Evolutionary conservation across 2,888 invertebrate genomes (phyloP), one percentile per base, ranked within the genome.

Genomic region (Encarsia formosa): DNA sequence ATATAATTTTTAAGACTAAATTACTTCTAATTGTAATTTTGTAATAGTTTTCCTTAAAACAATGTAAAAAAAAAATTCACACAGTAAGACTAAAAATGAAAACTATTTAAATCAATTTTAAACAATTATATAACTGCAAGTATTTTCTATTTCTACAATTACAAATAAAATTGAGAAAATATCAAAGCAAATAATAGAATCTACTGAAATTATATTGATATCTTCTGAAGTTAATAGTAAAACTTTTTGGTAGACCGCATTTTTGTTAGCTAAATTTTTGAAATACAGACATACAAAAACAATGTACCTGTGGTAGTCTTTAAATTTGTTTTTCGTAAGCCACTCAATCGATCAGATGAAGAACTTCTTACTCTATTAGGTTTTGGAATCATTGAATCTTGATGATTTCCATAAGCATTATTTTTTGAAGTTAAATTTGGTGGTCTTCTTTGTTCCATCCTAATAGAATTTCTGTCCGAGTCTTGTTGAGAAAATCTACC

Each of bases 301-400:
- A 20, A 9, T 3, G n/a, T 46, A 67, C 70, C 67, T 46, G 64
- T 54, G 6, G 57, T 54, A 5, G 52, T 15, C 52, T 65, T 65
- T 31, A 69, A 43, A 40, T 50, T 58, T 1, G 67, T 64, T 26
- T 57, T 62, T 38, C 60, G 56, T 43, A 52, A 60, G 22, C 63
- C 65, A 13, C 54, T 44, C 4, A 59, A 54, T 35, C 65, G 63
- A 18, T 66, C 65, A 5, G 54, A 53, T 0, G 69, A 69, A 4
- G 60, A 63, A 15, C 63, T 63, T 39, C 67, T 60, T 15, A 64
- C 56, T 43, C 64, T 58, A n/a, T n/a, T n/a, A 6, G 65, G 61
- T 34, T 64, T 64, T 11, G 71, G 70, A 49, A 71, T 70, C 19
- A 63, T 63, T 34, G 69, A 64, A 41, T 26, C 58, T 6, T 65